These are phyloP conservation scores for Ophiodon elongatus DNA, from an alignment of 2,113 vertebrate species.

Conservation along the genomic window DNA sequence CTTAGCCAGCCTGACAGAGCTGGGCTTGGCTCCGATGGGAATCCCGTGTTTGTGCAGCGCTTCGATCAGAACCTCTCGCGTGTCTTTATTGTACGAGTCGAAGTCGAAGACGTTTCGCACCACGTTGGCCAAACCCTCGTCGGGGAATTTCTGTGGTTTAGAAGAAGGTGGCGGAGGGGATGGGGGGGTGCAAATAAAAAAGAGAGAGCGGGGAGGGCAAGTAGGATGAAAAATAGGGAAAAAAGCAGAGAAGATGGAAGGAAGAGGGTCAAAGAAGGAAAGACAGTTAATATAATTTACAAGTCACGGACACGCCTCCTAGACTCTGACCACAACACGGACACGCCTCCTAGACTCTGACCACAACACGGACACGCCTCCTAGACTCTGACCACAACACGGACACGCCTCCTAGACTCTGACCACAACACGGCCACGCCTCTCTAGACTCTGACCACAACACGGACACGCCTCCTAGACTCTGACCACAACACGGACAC, in stretches of 20 bases:
- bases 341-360: background rate
- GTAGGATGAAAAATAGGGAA: background rate
- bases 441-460: background rate
- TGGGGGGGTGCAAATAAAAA: background rate
- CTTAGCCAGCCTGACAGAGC: constrained; percentile 93
- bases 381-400: background rate
- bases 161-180: background rate
- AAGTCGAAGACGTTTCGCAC: constrained; percentile 98
- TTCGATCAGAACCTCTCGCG: constrained; percentile 89
- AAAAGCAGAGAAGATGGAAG: background rate
- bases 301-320: background rate
- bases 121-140: constrained; percentile 93
- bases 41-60: constrained; percentile 96
- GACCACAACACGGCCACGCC: background rate
- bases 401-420: background rate
- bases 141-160: constrained; percentile 90
- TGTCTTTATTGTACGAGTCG: constrained; percentile 96
- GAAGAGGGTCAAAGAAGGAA: background rate
- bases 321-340: background rate
- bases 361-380: background rate
- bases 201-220: background rate
- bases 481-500: background rate
- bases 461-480: background rate
- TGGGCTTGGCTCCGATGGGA: constrained; percentile 93
- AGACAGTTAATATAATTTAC: constrained; percentile 8